Evolutionary conservation across 2,888 invertebrate genomes (phyloP).

Genomic region (Melieria omissa): DNA sequence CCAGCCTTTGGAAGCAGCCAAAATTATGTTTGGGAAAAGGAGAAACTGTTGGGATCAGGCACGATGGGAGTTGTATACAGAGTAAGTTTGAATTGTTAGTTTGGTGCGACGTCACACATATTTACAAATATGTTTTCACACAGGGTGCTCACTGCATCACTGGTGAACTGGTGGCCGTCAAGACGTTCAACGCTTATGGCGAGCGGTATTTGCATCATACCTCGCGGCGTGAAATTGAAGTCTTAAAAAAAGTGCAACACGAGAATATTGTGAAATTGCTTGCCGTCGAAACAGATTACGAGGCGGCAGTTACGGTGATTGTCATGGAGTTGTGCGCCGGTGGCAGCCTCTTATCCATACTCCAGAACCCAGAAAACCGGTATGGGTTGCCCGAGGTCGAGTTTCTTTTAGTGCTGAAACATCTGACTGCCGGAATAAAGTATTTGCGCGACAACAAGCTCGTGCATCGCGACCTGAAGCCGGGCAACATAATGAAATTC

Average conservation of each 20-base stretch:
- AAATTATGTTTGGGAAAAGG: too few relatives aligned
- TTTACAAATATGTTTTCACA: conserved; percentile 13
- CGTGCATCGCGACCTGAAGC: conserved; percentile 94
- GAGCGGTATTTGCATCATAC: conserved; percentile 94
- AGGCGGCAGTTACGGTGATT: conserved; percentile 86
- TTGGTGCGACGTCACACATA: too few relatives aligned
- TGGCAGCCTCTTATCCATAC: conserved; percentile 90
- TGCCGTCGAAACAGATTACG: conserved; percentile 95
- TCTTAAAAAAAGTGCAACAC: conserved; percentile 91
- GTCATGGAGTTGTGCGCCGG: conserved; percentile 97
- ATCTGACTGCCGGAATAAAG: conserved; percentile 94
- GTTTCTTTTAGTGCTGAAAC: conserved; percentile 88
- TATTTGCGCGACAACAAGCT: conserved; percentile 92
- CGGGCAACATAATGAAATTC: conserved; percentile 97
- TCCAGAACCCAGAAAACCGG: conserved; percentile 95
- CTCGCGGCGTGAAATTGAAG: conserved; percentile 95
- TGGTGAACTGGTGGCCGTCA: conserved; percentile 96
- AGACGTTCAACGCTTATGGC: conserved; percentile 94
- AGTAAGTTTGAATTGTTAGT: too few relatives aligned
- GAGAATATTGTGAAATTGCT: conserved; percentile 94
- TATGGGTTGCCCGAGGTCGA: conserved; percentile 92
- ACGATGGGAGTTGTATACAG: too few relatives aligned
- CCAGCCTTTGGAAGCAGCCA: too few relatives aligned
- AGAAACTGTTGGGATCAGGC: too few relatives aligned
- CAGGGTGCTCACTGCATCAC: conserved; percentile 92